Evolutionary conservation across 37 sponge, comb jelly and placozoan species (phyloP).

Genomic region (Haliclona indistincta): DNA sequence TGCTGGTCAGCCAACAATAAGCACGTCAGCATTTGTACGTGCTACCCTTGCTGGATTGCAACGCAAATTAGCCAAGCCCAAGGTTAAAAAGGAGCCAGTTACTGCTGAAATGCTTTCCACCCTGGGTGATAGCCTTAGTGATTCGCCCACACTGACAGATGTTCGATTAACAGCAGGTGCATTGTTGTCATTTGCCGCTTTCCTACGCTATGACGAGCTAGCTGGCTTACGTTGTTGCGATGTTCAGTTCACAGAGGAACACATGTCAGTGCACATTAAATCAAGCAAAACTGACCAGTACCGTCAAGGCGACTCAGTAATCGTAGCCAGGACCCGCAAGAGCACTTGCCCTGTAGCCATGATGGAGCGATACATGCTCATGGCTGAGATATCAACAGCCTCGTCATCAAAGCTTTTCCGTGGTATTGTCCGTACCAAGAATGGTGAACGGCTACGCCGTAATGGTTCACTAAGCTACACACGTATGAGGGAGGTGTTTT

Average conservation of each 20-base stretch:
- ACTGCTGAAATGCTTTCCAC: neutral
- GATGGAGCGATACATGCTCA: too few species aligned
- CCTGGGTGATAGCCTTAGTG: neutral
- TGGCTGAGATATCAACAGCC: too few species aligned
- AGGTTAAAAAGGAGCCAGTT: neutral
- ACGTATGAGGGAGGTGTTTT: too few species aligned
- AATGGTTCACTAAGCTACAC: slow-evolving; percentile 6
- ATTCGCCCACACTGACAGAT: neutral
- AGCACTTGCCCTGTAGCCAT: slow-evolving; percentile 4
- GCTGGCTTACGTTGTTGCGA: too few species aligned
- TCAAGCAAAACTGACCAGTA: slow-evolving; percentile 4
- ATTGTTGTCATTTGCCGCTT: neutral
- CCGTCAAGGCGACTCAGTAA: neutral
- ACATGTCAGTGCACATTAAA: too few species aligned
- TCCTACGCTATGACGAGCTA: too few species aligned
- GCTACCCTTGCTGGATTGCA: neutral
- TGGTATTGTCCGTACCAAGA: slow-evolving; percentile 1
- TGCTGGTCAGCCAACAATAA: too few species aligned
- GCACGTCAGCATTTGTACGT: neutral
- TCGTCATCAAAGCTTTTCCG: too few species aligned
- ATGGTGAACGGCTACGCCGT: neutral
- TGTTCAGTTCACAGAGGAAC: too few species aligned
- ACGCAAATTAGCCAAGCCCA: neutral
- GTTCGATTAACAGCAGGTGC: neutral
- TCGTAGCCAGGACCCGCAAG: neutral